phyloP scores from a whole-genome alignment of 2,113 vertebrate species.

The Fregetta grallaria region DNA sequence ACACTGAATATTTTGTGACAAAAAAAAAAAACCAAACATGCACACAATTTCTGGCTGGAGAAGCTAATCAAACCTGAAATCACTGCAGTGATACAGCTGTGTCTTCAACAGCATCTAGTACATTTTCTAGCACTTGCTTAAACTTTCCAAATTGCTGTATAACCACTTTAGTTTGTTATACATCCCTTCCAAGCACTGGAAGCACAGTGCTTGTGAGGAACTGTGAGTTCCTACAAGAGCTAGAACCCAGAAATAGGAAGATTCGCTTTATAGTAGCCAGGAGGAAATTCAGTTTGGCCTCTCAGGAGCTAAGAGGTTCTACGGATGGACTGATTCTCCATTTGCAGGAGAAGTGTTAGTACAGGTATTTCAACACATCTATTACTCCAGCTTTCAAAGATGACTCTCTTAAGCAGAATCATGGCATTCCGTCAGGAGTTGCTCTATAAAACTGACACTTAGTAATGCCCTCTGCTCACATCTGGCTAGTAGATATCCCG shows the following conservation, averaged over 20 bases:
- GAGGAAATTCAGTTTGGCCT: neutral
- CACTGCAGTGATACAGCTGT: fast-evolving
- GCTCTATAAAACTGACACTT: neutral
- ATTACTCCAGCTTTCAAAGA: neutral
- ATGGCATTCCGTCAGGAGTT: neutral
- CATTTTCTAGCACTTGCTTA: neutral
- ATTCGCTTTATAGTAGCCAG: neutral
- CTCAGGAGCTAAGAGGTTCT: neutral
- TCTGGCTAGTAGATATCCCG: neutral
- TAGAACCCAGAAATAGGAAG: neutral
- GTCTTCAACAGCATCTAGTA: neutral
- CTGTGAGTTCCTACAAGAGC: neutral
- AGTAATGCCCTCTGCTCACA: neutral
- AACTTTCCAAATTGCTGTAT: neutral
- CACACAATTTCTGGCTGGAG: neutral
- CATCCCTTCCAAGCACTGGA: neutral
- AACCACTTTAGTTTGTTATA: neutral
- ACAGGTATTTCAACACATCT: neutral
- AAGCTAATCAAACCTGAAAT: neutral
- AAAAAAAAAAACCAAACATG: neutral
- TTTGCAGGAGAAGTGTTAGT: neutral
- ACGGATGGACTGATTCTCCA: neutral
- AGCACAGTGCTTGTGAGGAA: neutral
- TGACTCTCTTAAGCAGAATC: neutral
- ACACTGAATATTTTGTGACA: neutral